Base-by-base conservation (phyloP, 2,797 vertebrate species). In the Epinephelus malabaricus region DNA sequence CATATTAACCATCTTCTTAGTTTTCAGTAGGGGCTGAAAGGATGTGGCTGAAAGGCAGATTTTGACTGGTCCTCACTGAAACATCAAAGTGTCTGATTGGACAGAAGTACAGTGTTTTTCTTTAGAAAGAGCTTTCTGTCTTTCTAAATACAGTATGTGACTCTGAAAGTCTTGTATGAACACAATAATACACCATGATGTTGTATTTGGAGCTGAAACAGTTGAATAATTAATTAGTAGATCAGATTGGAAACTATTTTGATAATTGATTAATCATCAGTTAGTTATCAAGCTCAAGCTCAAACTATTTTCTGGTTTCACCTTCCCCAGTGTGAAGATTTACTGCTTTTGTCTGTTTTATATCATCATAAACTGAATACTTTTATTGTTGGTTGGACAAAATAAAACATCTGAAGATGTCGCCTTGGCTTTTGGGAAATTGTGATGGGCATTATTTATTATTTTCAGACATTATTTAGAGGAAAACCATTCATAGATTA, bases 61-160 rank as follows among this genome's bases (percentile, higher is more conserved):
- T 74, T 12, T 74, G 11, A 61, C 59, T 64, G 51, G 45, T 67
- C 17, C 53, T 60, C 50, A 60, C 1, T 13, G 12, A 64, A 46
- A 77, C 27, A 60, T 46, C 43, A 12, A 23, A 66, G 25, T 27
- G 45, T 70, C 12, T 46, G 53, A 53, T 47, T 38, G 17, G 18
- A 69, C 10, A 51, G 25, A 43, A 19, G 30, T 2, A 12, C 19
- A 47, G 3, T 51, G n/a, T 11, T 63, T 64, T 45, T 23, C 2
- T 47, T 23, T 6, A 46, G 25, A 65, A 25, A 15, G 3, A 59
- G 27, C 40, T 58, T 27, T 56, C 3, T 27, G 0, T 56, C 13
- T 15, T 4, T 6, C 34, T 61, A 40, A 40, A 15, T 51, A 6
- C 30, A 71, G 15, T 25, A 15, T 62, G 14, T 30, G 18, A 54